Evolutionary conservation across 2,113 vertebrate genomes (phyloP), one percentile per base, ranked within the genome.

Genomic region (Cheirogaleus medius): DNA sequence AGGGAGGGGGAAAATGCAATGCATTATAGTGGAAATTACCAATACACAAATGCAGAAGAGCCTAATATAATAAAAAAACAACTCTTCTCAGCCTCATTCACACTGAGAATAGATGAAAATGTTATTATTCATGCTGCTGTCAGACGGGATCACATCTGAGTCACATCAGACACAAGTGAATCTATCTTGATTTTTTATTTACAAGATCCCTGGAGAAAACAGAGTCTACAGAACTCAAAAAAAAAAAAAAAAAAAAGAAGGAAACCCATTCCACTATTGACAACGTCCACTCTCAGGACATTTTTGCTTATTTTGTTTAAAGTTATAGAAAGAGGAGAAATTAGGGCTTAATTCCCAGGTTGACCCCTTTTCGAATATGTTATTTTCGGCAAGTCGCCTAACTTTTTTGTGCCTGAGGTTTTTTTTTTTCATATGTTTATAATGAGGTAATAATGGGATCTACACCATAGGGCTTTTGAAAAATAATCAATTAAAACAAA

Each of bases 161-260:
- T 76, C 71, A 60, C 34, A 52, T 37, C 93, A 95, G 78, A 91
- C 25, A 76, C 32, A 44, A n/a, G 0, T 1, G 80, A 83, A 58
- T 84, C 88, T 77, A 56, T 47, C 47, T 60, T 93, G 93, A 56
- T 81, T 97, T 77, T 66, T 80, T 93, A 77, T 80, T 91, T 83
- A 92, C 18, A 86, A 92, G 88, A 81, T 94, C 54, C 23, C 64
- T 39, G n/a, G 54, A 81, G 89, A 49, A 96, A 90, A 93, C 15
- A 63, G 18, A 87, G 39, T 44, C 56, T 66, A 42, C 1, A 87
- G 39, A 96, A 90, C 29, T 63, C 4, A 29, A 54, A 47, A 58
- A 63, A 52, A 60, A 21, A 25, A 54, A 47, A 66, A 63, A 52
- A 25, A 23, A 52, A 20, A 25, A 18, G 32, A 4, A 3, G 9